Percentiles rank a stretch among this genome's conserved stretches.
Evolutionary conservation across 2,888 invertebrate species (phyloP).

Genomic region (Notodonta ziczac): DNA sequence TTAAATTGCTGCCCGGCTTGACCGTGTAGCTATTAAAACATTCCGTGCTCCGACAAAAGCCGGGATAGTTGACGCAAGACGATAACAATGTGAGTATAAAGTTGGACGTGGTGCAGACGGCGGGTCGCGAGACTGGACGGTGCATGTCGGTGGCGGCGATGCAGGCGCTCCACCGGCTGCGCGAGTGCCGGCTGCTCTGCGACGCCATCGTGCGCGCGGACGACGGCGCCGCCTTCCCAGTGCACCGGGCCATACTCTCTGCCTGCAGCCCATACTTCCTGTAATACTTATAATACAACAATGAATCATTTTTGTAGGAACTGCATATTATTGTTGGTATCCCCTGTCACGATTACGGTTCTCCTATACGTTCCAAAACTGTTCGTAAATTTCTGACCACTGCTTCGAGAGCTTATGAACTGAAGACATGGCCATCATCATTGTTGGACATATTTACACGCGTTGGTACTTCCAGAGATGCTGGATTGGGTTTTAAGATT

Average conservation of each 20-base stretch:
- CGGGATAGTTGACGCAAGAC: no score
- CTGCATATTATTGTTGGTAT: no score
- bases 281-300: constrained; percentile 65
- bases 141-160: constrained; percentile 93
- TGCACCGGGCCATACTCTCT: constrained; percentile 94
- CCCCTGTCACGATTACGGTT: no score
- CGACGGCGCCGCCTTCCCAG: constrained; percentile 92
- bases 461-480: no score
- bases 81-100: not conserved
- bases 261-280: constrained; percentile 96
- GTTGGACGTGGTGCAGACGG: constrained; percentile 67
- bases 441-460: no score
- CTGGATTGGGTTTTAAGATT: no score
- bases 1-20: no score
- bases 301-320: no score
- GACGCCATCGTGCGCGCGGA: constrained; percentile 93
- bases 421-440: no score
- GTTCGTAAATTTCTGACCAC: not conserved
- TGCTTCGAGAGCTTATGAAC: no score
- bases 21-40: no score
- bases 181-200: constrained; percentile 92
- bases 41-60: no score
- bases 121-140: constrained; percentile 86
- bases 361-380: not conserved
- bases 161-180: constrained; percentile 93